Conservation (phyloP, 2,113 vertebrate genomes). For the Copsychus sechellarum region DNA sequence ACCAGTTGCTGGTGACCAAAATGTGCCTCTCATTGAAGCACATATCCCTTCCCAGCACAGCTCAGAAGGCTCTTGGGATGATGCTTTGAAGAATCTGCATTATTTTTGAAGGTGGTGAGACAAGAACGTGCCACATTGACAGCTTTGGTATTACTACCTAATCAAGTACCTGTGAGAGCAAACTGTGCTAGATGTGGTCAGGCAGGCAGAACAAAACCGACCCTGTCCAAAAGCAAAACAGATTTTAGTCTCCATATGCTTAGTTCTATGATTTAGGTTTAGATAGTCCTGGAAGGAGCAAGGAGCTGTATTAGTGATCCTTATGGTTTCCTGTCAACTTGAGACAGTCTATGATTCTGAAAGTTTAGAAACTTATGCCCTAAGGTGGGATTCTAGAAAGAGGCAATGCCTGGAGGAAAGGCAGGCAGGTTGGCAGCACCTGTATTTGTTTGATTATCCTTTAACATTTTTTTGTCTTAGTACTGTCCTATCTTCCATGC, state of each 20-base stretch:
- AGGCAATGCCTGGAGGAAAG: not conserved
- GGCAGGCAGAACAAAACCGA: not conserved
- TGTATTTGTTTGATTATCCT: not conserved
- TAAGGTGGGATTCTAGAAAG: not conserved
- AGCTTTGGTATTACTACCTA: not conserved
- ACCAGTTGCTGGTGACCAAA: not conserved
- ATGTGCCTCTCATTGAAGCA: not conserved
- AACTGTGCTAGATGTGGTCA: not conserved
- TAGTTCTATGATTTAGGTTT: not conserved
- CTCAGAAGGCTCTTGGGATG: not conserved
- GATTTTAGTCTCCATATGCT: not conserved
- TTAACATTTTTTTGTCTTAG: not conserved
- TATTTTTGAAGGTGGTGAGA: not conserved
- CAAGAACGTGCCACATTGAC: not conserved
- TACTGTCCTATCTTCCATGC: not conserved
- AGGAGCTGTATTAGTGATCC: not conserved
- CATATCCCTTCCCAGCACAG: rapidly evolving
- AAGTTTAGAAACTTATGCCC: not conserved
- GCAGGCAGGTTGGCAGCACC: not conserved
- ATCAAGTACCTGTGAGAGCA: not conserved
- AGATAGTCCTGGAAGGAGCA: not conserved
- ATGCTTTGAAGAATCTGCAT: not conserved
- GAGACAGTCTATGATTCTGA: not conserved
- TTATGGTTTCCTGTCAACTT: not conserved
- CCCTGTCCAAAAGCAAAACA: not conserved